Conservation (phyloP, 2,888 invertebrate genomes). For the Acholoe squamosa region DNA sequence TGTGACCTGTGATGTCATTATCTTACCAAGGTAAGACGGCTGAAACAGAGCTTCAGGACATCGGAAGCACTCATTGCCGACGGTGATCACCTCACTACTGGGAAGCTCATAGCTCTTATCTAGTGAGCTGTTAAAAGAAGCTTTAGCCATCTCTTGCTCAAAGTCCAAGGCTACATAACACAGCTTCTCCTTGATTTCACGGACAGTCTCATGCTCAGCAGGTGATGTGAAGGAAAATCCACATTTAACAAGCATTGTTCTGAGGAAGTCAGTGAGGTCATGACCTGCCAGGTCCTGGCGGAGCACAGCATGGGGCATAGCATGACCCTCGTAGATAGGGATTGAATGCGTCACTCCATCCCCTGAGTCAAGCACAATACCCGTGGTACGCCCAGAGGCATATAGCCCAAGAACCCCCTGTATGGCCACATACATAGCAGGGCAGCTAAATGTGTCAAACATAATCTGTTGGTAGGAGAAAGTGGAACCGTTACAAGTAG, state of each 20-base stretch:
- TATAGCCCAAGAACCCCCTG: constrained; percentile 74
- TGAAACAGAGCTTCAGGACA: constrained; percentile 81
- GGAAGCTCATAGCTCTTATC: constrained; percentile 82
- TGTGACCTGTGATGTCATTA: background rate
- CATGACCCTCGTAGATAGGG: constrained; percentile 70
- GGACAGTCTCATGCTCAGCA: constrained; percentile 82
- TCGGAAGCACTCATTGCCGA: constrained; percentile 81
- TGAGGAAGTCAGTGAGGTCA: constrained; percentile 97
- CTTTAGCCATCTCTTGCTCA: constrained; percentile 81
- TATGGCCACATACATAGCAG: constrained; percentile 74
- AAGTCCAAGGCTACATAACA: constrained; percentile 81
- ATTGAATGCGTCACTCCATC: constrained; percentile 72
- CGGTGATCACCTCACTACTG: constrained; percentile 82
- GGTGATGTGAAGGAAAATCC: constrained; percentile 85
- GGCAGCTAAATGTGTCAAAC: constrained; percentile 70
- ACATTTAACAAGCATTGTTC: constrained; percentile 89
- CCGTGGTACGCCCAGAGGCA: constrained; percentile 88
- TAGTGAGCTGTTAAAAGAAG: constrained; percentile 74
- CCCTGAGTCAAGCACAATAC: constrained; percentile 73
- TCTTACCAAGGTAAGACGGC: constrained; percentile 85
- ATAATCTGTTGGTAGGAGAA: constrained; percentile 48
- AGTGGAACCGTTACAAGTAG: too few relatives aligned
- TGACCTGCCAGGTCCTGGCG: constrained; percentile 98
- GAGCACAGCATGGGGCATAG: constrained; percentile 67
- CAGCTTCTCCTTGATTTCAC: constrained; percentile 95